Conservation (phyloP, 1,140 invertebrate genomes). For the Helicoverpa armigera region DNA sequence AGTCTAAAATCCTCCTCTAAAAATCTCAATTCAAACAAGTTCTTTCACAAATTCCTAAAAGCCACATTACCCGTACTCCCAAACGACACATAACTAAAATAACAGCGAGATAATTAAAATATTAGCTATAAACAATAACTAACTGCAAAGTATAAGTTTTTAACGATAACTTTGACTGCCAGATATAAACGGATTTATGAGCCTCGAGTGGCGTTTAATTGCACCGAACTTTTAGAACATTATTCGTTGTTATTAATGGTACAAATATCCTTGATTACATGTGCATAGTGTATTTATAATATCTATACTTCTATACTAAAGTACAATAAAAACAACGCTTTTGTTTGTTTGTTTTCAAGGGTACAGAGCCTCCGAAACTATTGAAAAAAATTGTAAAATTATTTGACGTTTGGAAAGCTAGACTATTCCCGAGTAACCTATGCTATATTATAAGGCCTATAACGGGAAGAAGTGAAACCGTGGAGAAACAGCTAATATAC, state of each 20-base stretch:
- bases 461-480: too few species aligned
- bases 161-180: conserved; percentile 51
- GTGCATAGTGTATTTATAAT: too few species aligned
- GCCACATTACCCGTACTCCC: not conserved
- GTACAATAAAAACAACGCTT: too few species aligned
- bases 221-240: conserved; percentile 46
- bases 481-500: too few species aligned
- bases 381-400: too few species aligned
- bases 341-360: too few species aligned
- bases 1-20: too few species aligned
- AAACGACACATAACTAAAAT: conserved; percentile 16
- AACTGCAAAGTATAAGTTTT: conserved; percentile 43
- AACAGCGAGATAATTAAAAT: conserved; percentile 31
- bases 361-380: too few species aligned
- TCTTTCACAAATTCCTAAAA: not conserved
- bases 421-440: too few species aligned
- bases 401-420: too few species aligned
- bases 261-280: not conserved
- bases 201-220: conserved; percentile 44
- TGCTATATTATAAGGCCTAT: too few species aligned
- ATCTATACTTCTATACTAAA: too few species aligned
- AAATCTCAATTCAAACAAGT: not conserved
- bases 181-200: conserved; percentile 47
- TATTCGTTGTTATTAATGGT: conserved; percentile 9
- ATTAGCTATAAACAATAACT: conserved; percentile 17